Evolutionary conservation across 2,888 invertebrate species (phyloP).

Genomic region (Ochropleura leucogaster): DNA sequence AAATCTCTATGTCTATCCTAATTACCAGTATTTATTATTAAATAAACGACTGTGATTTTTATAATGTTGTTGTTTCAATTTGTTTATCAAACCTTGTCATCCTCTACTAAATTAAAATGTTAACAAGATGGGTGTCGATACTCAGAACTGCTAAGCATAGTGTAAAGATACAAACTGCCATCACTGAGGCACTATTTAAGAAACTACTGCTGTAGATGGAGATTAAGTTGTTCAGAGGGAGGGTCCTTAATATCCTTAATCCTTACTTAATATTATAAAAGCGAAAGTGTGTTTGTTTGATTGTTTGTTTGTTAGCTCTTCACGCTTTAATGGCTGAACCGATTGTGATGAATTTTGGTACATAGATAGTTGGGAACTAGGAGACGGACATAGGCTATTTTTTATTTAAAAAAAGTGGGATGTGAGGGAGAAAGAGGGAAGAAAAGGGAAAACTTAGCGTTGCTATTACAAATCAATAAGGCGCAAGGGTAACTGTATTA

Average conservation of each 20-base stretch:
- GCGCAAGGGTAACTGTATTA: too few relatives aligned
- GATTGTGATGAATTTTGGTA: too few relatives aligned
- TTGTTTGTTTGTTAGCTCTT: too few relatives aligned
- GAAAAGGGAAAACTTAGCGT: too few relatives aligned
- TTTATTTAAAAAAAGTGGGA: too few relatives aligned
- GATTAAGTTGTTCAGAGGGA: background rate
- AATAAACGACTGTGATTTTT: conserved; percentile 91
- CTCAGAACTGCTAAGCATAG: background rate
- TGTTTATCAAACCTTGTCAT: background rate
- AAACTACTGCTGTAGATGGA: background rate
- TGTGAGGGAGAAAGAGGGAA: too few relatives aligned
- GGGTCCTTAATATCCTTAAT: background rate
- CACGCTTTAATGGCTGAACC: too few relatives aligned
- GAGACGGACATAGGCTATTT: too few relatives aligned
- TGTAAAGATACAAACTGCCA: background rate
- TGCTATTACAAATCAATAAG: too few relatives aligned
- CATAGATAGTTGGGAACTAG: too few relatives aligned
- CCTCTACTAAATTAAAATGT: background rate
- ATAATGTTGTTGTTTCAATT: conserved; percentile 72
- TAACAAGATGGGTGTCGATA: background rate
- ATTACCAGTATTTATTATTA: conserved; percentile 88
- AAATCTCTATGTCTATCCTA: conserved; percentile 88
- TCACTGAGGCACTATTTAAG: background rate
- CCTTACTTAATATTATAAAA: too few relatives aligned
- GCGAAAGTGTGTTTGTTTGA: too few relatives aligned